These are phyloP conservation scores for Paedocypris sp. DNA, from an alignment of 2,113 vertebrate genomes.

Conservation along the genomic window DNA sequence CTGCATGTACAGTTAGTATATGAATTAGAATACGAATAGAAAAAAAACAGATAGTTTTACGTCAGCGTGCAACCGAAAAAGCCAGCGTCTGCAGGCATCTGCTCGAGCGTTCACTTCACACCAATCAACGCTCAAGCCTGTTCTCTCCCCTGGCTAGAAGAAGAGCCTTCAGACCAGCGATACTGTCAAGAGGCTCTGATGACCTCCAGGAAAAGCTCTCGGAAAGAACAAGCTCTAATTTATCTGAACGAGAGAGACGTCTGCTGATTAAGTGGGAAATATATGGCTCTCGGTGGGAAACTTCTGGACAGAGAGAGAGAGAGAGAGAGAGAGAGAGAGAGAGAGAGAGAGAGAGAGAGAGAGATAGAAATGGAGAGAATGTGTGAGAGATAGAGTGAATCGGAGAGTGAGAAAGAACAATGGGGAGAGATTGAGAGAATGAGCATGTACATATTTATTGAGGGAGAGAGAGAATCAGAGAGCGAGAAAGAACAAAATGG, in stretches of 20 bases:
- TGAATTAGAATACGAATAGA: too few species aligned
- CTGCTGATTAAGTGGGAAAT: conserved; percentile 64
- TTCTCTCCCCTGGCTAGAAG: conserved; percentile 38
- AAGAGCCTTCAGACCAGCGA: not conserved
- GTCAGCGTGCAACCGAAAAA: too few species aligned
- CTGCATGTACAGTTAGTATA: too few species aligned
- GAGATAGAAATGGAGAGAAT: conserved; percentile 33
- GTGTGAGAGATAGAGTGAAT: not conserved
- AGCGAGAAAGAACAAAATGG: not conserved
- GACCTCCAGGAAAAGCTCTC: conserved; percentile 60
- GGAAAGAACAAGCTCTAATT: conserved; percentile 59
- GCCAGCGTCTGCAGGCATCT: too few species aligned
- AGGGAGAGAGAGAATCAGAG: conserved; percentile 29
- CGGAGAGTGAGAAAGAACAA: not conserved
- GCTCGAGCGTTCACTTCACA: conserved; percentile 57
- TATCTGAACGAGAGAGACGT: conserved; percentile 69
- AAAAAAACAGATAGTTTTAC: too few species aligned
- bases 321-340: conserved; percentile 7
- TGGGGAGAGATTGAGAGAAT: not conserved
- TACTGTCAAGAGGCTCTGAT: conserved; percentile 42
- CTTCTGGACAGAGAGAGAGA: conserved; percentile 37
- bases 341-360: not conserved
- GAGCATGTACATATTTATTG: too few species aligned
- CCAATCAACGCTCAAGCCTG: conserved; percentile 62
- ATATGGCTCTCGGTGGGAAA: conserved; percentile 50